These are phyloP conservation scores for Herminia tarsipennalis DNA, from an alignment of 2,888 invertebrate species.

Conservation along the genomic window DNA sequence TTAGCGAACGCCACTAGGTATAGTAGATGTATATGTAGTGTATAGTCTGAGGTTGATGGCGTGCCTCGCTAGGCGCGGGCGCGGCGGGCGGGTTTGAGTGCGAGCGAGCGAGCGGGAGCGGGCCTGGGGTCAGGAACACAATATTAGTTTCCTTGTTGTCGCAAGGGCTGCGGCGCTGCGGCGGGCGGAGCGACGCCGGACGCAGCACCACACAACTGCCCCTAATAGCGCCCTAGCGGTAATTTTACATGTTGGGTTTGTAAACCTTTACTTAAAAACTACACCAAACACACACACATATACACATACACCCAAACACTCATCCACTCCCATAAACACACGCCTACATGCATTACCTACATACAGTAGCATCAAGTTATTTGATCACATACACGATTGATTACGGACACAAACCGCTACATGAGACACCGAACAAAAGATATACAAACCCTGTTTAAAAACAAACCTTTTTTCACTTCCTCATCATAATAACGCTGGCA, in stretches of 20 bases:
- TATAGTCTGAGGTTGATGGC: conserved; percentile 20
- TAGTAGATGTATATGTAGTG: conserved; percentile 9
- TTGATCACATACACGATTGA: conserved; percentile 38
- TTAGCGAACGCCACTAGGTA: conserved; percentile 25
- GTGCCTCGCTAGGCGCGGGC: conserved; percentile 36
- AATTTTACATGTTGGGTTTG: conserved; percentile 85
- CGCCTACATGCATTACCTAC: conserved; percentile 38
- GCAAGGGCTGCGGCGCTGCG: conserved; percentile 85
- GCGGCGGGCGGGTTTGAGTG: conserved; percentile 74
- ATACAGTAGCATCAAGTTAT: conserved; percentile 35
- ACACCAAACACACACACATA: conserved; percentile 51
- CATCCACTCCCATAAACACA: conserved; percentile 42
- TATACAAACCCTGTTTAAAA: conserved; percentile 79
- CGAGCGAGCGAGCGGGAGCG: conserved; percentile 57
- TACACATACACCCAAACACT: conserved; percentile 22
- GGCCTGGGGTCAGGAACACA: conserved; percentile 82
- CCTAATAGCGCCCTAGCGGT: conserved; percentile 84
- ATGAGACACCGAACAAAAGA: conserved; percentile 65
- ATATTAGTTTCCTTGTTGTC: conserved; percentile 87
- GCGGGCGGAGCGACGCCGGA: conserved; percentile 80
- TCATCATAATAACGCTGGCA: conserved; percentile 75
- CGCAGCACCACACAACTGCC: conserved; percentile 79
- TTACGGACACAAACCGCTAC: conserved; percentile 35
- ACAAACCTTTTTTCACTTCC: conserved; percentile 67
- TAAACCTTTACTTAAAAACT: conserved; percentile 84